These are phyloP conservation scores for Phyllostomus discolor DNA, from an alignment of 2,113 vertebrate genomes.

Conservation along the genomic window DNA sequence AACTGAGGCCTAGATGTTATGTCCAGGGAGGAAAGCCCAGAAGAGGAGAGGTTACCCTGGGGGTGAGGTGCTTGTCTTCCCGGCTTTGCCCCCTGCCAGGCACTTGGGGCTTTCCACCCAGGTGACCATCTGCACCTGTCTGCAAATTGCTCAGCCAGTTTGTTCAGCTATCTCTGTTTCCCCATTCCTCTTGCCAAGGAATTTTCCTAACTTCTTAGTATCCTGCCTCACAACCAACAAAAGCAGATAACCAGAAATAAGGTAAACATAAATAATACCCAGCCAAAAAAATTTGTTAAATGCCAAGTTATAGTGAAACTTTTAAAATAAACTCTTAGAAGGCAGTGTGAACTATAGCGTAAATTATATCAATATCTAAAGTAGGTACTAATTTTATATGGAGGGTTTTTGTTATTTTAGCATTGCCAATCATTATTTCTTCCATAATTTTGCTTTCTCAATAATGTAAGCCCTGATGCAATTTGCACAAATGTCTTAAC, in stretches of 20 bases:
- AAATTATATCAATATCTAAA: not conserved
- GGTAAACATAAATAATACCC: not conserved
- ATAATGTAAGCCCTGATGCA: not conserved
- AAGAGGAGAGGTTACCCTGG: too few species aligned
- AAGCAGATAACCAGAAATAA: conserved; percentile 1
- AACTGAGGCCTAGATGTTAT: too few species aligned
- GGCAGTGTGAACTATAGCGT: not conserved
- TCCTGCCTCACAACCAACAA: not conserved
- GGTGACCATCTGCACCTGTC: too few species aligned
- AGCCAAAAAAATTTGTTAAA: not conserved
- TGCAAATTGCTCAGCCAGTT: too few species aligned
- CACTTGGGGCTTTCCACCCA: too few species aligned
- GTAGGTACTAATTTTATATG: not conserved
- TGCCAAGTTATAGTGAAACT: not conserved
- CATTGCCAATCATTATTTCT: not conserved
- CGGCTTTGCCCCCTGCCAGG: too few species aligned
- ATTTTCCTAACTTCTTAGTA: too few species aligned
- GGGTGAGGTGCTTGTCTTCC: too few species aligned
- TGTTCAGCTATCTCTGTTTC: too few species aligned
- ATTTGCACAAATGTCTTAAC: not conserved
- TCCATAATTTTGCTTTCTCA: conserved; percentile 10
- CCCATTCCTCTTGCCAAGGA: too few species aligned
- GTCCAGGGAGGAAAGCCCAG: too few species aligned
- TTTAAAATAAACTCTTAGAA: not conserved
- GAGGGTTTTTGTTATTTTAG: not conserved